Conservation (phyloP, 2,888 invertebrate genomes). For the Volucella bombylans region DNA sequence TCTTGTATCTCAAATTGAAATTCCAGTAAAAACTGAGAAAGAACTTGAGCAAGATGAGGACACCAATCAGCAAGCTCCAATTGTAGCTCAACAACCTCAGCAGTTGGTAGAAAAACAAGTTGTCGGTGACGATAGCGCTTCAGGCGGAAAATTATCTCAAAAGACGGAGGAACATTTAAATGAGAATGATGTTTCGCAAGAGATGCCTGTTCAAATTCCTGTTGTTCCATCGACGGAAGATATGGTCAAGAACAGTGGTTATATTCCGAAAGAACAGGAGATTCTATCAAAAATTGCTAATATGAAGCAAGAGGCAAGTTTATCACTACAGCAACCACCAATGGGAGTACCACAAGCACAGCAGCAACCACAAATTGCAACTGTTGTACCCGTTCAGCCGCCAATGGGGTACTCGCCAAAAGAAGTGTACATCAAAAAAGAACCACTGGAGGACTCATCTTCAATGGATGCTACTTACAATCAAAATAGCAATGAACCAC, state of each 20-base stretch:
- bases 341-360: conserved; percentile 79
- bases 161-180: conserved; percentile 77
- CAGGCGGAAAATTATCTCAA: conserved; percentile 74
- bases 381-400: conserved; percentile 70
- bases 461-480: conserved; percentile 82
- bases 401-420: conserved; percentile 84
- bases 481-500: conserved; percentile 85
- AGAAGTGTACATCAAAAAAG: conserved; percentile 85
- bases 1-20: conserved; percentile 66
- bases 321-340: conserved; percentile 74
- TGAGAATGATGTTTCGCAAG: conserved; percentile 75
- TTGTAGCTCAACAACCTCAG: conserved; percentile 66
- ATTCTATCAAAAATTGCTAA: conserved; percentile 82
- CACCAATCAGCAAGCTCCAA: conserved; percentile 81
- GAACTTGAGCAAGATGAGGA: conserved; percentile 79
- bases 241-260: conserved; percentile 76
- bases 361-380: conserved; percentile 72
- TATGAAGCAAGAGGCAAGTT: conserved; percentile 81
- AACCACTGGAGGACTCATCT: conserved; percentile 82
- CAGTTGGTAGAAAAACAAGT: conserved; percentile 53
- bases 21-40: conserved; percentile 74
- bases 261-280: conserved; percentile 80
- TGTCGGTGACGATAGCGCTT: conserved; percentile 39
- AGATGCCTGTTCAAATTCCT: conserved; percentile 49
- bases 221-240: conserved; percentile 75